phyloP scores from a whole-genome alignment of 2,113 vertebrate species.

The Corythaixoides concolor region DNA sequence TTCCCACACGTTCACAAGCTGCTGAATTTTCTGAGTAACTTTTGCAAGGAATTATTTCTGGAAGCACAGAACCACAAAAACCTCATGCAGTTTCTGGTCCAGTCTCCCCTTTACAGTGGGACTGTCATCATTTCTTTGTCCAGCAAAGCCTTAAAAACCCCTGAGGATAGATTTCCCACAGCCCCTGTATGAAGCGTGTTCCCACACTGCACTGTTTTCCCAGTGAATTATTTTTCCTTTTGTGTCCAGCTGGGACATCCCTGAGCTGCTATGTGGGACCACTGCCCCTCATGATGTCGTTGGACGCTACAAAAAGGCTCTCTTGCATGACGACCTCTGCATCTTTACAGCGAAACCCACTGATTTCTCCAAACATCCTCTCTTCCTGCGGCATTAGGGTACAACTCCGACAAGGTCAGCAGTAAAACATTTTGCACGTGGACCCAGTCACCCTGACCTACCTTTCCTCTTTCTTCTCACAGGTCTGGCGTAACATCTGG shows the following conservation, averaged over 20 bases:
- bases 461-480: slow-evolving; percentile 70
- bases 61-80: background rate
- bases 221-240: background rate
- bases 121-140: background rate
- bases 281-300: background rate
- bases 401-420: background rate
- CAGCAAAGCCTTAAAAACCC: background rate
- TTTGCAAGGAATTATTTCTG: background rate
- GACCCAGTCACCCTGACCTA: slow-evolving; percentile 16
- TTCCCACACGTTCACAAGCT: background rate
- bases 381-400: background rate
- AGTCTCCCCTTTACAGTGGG: background rate
- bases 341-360: background rate
- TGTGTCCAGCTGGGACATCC: background rate
- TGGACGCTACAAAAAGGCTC: background rate
- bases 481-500: slow-evolving; percentile 77
- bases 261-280: background rate
- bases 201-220: background rate
- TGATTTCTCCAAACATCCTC: background rate
- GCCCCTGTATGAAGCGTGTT: too few relatives aligned
- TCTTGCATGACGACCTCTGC: background rate
- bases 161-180: background rate
- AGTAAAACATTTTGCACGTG: accelerated
- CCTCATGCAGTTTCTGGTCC: background rate
- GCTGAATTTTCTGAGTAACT: background rate